Base-by-base conservation (phyloP, 2,888 invertebrate species). In the Cantharis nigra region DNA sequence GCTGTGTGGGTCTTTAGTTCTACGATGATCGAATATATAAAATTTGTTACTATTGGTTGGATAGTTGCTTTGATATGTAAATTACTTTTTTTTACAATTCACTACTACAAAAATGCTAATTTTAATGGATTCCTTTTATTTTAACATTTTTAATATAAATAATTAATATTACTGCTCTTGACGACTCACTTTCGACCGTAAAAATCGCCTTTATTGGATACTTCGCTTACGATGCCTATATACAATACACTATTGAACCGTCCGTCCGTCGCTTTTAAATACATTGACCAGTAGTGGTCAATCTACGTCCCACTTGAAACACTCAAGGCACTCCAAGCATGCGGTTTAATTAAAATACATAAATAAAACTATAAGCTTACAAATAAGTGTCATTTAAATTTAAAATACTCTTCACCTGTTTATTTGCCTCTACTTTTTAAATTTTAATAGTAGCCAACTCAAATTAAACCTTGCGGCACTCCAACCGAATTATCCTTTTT, bases 21-120 rank as follows among this genome's bases (percentile, higher is more conserved):
- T 67, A 67, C 18, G 65, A 67, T 67, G 65, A 67, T 67, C 65
- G 65, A 67, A 67, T 67, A 67, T 67, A 20, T 67, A 20, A 67
- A 67, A 67, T 67, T 67, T 67, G 65, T 67, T 67, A 49, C 49
- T 49, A 67, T 67, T 67, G 65, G 65, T 23, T 67, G 26, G 23
- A 67, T 67, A 67, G 65, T 67, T 67, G 26, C 65, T 67, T 67
- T 67, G 65, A 67, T 67, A 67, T 67, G 71, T 62, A 71, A 62
- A 71, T 62, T 71, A 63, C 11, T 23, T 49, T 71, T 28, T 63
- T 20, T 71, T 71, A 14, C 16, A n/a, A n/a, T 49, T 49, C 49
- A 49, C 49, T 49, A 49, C 49, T 49, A 49, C 49, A 49, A 49
- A 49, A 49, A 49, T 49, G 49, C 49, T 49, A 49, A 49, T 49